Base-by-base conservation (phyloP, 2,888 invertebrate species). In the Agrotis clavis region DNA sequence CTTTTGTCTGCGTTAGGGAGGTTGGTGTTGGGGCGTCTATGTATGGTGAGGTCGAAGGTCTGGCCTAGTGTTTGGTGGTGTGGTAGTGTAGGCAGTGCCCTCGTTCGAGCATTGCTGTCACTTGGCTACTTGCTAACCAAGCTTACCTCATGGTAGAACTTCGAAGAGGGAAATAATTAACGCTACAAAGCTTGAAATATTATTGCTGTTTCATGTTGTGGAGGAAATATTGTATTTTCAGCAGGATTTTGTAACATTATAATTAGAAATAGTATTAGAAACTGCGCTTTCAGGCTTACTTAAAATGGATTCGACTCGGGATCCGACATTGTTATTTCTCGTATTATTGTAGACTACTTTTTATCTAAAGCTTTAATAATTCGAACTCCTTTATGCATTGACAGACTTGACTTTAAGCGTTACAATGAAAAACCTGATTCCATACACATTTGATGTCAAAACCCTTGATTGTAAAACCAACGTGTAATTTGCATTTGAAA, bases 41-140 rank as follows among this genome's bases (percentile, higher is more conserved):
- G 81, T 30, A 71, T 41, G 19, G 6, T 41, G 6, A 41, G 48
- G 0, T 45, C 7, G 45, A 51, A 64, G 56, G 70, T 73, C 67
- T 74, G 19, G 51, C 63, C 64, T 56, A 59, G 13, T 71, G 64
- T 75, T 63, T 72, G 71, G 25, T 57, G 54, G 45, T 70, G 18
- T 64, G 50, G n/a, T 87, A 74, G 92, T 93, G 80, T 69, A 68
- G 74, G 88, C 51, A 75, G 69, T 93, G 94, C 92, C 93, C 94
- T 90, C 93, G 90, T 94, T 94, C 87, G 89, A 88, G 87, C 88
- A 81, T 88, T 88, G 87, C 92, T 93, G 93, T 92, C 92, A 91
- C 90, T 90, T 86, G 88, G 89, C 88, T 91, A 90, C 89, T 90
- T 88, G 89, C 88, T 88, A 87, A 84, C 87, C 84, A 83, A 85